Evolutionary conservation across 2,797 vertebrate species (phyloP).

Genomic region (Sylvia borin): DNA sequence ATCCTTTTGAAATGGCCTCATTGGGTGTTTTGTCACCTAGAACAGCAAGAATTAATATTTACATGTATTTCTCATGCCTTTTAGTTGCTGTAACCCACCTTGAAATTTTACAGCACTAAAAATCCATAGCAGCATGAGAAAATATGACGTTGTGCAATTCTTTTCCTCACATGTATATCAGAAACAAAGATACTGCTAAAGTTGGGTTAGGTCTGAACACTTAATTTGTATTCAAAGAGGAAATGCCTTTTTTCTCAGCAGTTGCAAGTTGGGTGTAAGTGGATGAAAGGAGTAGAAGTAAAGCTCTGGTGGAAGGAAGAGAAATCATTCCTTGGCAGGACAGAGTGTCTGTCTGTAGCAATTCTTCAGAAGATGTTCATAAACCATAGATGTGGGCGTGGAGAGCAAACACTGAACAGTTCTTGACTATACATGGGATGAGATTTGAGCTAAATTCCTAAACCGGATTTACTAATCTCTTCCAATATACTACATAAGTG

Average conservation of each 20-base stretch:
- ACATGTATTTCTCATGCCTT: background rate
- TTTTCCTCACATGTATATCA: background rate
- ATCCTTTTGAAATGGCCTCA: background rate
- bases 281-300: background rate
- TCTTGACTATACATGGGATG: conserved; percentile 21
- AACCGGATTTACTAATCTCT: background rate
- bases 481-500: background rate
- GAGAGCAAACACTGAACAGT: background rate
- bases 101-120: background rate
- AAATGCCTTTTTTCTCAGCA: background rate
- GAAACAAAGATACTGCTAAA: background rate
- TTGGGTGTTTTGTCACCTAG: background rate
- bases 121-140: background rate
- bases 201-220: background rate
- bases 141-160: background rate
- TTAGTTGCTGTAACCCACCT: background rate
- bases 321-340: background rate
- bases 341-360: background rate
- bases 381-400: background rate
- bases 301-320: background rate
- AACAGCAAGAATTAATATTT: background rate
- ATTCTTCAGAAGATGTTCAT: background rate
- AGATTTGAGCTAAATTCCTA: background rate
- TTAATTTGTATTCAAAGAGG: background rate
- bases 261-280: background rate